Base-by-base conservation (phyloP, 2,888 invertebrate genomes). In the Ophraella communa region DNA sequence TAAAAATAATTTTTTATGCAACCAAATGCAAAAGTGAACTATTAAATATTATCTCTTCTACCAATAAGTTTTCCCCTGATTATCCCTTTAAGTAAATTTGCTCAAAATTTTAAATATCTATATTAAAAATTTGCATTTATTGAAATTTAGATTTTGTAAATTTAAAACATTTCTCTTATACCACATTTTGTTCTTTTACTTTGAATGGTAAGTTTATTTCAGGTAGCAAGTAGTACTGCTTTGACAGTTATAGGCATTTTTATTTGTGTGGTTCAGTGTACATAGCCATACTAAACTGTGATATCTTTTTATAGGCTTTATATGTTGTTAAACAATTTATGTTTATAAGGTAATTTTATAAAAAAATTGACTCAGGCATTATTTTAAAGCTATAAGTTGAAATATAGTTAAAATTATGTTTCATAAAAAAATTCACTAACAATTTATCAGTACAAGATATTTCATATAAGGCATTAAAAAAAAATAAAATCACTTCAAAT, bases 231-330 rank as follows among this genome's bases (percentile, higher is more conserved):
- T 42, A 42, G 55, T 18, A 55, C 55, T 42, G 57, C 47, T 47
- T 57, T 33, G 49, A 49, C n/a, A 57, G 20, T 14, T 8, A 11
- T 8, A 11, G 17, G 20, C 30, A 24, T 45, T 33, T 33, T 59
- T 55, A 47, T 42, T 33, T 55, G 33, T 35, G 35, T 33, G 53
- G 54, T 58, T 56, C 35, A 24, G 42, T 61, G 35, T 53, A 47
- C 47, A 59, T 30, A 27, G 65, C 65, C 61, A 65, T 65, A 61
- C 59, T 61, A 57, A 52, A 61, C 65, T 65, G 65, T 65, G 65
- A 65, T 65, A 65, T 61, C 45, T 61, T 61, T 65, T 51, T 51
- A 14, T 49, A 57, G 18, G 27, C 42, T 53, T 39, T 44, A 57
- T 52, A 63, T 49, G 42, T 57, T 51, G 21, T 47, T 14, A 44